Evolutionary conservation across 2,888 invertebrate genomes (phyloP).

Genomic region (Conomelus anceps): DNA sequence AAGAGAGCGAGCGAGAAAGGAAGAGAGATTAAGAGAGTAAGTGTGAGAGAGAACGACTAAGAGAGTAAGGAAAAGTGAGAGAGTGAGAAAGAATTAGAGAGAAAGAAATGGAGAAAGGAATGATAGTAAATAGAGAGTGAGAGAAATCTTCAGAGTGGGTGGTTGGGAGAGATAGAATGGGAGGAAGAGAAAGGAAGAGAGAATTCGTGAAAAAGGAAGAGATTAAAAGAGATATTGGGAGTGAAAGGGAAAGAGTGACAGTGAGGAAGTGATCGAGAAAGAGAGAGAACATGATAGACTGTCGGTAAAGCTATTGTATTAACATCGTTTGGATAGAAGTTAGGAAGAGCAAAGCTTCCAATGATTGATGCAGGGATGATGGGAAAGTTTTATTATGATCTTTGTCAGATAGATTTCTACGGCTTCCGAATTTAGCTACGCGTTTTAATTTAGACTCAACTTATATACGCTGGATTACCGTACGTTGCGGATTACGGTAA

Average conservation of each 20-base stretch:
- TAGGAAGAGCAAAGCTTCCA: not conserved
- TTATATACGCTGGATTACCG: not conserved
- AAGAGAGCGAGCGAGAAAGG: not conserved
- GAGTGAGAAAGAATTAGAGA: not conserved
- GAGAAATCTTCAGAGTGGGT: not conserved
- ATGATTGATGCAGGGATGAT: not conserved
- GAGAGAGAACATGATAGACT: not conserved
- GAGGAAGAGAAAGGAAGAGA: not conserved
- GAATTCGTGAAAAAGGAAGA: no score
- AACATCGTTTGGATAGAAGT: not conserved
- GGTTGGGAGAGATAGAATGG: no score
- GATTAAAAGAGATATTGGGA: no score
- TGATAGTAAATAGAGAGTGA: no score
- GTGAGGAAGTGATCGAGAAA: not conserved
- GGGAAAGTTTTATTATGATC: not conserved
- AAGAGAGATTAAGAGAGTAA: no score
- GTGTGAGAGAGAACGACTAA: no score
- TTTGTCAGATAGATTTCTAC: not conserved
- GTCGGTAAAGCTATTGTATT: not conserved
- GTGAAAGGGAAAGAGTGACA: not conserved
- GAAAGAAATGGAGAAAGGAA: not conserved
- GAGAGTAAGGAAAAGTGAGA: no score
- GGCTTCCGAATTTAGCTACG: not conserved
- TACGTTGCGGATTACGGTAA: not conserved
- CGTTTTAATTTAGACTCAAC: not conserved